Base-by-base conservation (phyloP, 2,797 vertebrate species). In the Eulemur coronatus region DNA sequence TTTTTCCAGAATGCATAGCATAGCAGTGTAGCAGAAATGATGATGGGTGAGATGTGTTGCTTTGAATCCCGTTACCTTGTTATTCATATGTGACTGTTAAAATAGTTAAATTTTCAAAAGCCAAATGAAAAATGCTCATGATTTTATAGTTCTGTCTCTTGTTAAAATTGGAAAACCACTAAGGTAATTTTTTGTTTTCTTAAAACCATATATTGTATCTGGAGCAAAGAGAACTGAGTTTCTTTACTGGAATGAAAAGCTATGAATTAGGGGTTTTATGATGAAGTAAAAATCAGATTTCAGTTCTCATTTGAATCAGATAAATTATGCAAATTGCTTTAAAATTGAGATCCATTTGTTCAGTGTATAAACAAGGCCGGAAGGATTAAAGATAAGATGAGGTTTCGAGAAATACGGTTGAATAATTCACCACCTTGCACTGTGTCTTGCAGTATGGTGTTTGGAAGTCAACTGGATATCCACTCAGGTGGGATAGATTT, bases 401-500 rank as follows among this genome's bases (percentile, higher is more conserved):
- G 20, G 57, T 15, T 11, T 35, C 76, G 52, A 75, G 38, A 59
- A 10, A 18, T 0, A 0, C 13, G n/a, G 18, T 3, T 30, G 30
- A 18, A 33, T 52, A 8, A 84, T 20, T 2, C 50, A 75, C 41
- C 78, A 4, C 35, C 78, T 41, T 92, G 72, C 84, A 1, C 33
- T 96, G 26, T 96, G 55, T 97, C 48, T 97, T 98, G 41, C 98
- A 99, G 99, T 92, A 98, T 98, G 4, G 98, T 99, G 89, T 99
- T 99, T 96, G 99, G 99, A 78, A 99, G 98, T 91, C 99, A 99
- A 90, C 98, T 99, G 98, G 99, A 99, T 92, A 99, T 99, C 97
- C 99, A 99, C 98, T 99, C 99, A 0, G 99, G 99, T 79, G 99
- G 99, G 1, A 98, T 99, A 7, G 99, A 99, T 97, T 98, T 99